phyloP scores from a whole-genome alignment of 2,888 invertebrate genomes.

The Drosophila rubida region DNA sequence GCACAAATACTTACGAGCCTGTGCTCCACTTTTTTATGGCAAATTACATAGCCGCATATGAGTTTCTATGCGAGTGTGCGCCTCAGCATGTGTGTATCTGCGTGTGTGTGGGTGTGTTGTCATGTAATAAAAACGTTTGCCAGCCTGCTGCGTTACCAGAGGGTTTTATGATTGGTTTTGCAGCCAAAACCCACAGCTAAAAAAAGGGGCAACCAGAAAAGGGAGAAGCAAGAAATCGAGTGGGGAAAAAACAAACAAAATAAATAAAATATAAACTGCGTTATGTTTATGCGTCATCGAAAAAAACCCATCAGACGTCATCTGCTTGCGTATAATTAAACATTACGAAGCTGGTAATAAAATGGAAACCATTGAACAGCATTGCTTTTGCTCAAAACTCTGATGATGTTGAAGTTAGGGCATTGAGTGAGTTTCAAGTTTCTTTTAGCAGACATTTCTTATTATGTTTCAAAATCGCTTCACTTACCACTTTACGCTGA shows the following conservation, averaged over 20 bases:
- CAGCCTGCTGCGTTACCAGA: conserved; percentile 50
- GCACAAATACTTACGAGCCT: conserved; percentile 73
- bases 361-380: conserved; percentile 39
- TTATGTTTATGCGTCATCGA: conserved; percentile 74
- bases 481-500: too few species aligned
- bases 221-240: conserved; percentile 11
- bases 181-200: conserved; percentile 16
- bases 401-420: neutral
- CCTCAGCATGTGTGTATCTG: conserved; percentile 20
- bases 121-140: conserved; percentile 68
- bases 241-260: conserved; percentile 43
- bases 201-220: conserved; percentile 51
- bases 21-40: conserved; percentile 77
- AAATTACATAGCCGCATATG: conserved; percentile 73
- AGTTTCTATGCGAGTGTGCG: conserved; percentile 21
- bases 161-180: conserved; percentile 76
- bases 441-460: too few species aligned
- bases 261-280: conserved; percentile 79
- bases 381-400: conserved; percentile 12
- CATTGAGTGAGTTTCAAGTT: too few species aligned
- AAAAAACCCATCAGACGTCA: conserved; percentile 60
- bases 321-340: conserved; percentile 69
- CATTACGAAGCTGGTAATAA: conserved; percentile 67
- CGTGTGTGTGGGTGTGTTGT: conserved; percentile 30
- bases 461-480: neutral